These are phyloP conservation scores for Noctua janthina DNA, from an alignment of 2,888 invertebrate genomes.

Conservation along the genomic window DNA sequence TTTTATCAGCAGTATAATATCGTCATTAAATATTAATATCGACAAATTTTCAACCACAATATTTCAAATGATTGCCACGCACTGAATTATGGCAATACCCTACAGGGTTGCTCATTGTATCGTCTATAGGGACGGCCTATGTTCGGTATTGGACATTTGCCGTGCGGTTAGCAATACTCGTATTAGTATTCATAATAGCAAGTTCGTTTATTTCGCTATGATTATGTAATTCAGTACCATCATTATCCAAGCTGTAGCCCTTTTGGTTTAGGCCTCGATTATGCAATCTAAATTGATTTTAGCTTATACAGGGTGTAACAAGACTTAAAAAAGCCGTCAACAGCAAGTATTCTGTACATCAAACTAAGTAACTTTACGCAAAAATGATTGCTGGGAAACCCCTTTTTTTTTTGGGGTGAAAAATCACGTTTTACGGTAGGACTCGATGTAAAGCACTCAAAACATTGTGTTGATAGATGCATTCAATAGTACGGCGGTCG, in stretches of 20 bases:
- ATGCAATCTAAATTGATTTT: not conserved
- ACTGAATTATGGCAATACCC: conserved; percentile 41
- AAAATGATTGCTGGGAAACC: too few relatives aligned
- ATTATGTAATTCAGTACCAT: conserved; percentile 21
- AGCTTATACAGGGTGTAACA: not conserved
- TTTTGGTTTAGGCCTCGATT: not conserved
- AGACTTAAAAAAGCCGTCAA: too few relatives aligned
- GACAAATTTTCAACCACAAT: conserved; percentile 25
- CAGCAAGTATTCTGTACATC: too few relatives aligned
- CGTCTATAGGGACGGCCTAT: conserved; percentile 16
- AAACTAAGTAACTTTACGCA: too few relatives aligned
- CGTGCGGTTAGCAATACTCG: conserved; percentile 39
- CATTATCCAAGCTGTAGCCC: not conserved
- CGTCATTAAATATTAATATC: not conserved
- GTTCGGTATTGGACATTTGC: conserved; percentile 7
- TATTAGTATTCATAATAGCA: conserved; percentile 45
- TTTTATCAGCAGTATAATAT: not conserved
- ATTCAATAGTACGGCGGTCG: too few relatives aligned
- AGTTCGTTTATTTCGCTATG: conserved; percentile 12
- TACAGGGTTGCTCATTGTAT: conserved; percentile 54
- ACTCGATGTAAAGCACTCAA: too few relatives aligned
- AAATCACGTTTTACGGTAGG: too few relatives aligned
- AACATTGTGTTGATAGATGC: too few relatives aligned
- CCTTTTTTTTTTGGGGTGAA: too few relatives aligned
- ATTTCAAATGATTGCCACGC: conserved; percentile 40